Evolutionary conservation across 2,797 vertebrate genomes (phyloP), one percentile per base, ranked within the genome.

Genomic region (Pangasius larnaudii): DNA sequence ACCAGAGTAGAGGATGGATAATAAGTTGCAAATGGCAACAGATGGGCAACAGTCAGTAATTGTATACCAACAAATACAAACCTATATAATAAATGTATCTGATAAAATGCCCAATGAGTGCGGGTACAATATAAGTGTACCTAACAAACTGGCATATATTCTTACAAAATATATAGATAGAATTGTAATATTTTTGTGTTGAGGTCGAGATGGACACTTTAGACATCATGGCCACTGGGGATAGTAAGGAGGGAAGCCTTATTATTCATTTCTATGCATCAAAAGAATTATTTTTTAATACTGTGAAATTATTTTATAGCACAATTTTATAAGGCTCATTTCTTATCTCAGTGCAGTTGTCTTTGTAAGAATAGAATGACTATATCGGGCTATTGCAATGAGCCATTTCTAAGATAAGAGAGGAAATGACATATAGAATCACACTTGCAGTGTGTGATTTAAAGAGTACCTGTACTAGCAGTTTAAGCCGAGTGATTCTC

Each of bases 401-500:
- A 42, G 13, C 5, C 13, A 0, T 61, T 16, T 81, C 56, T 2
- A 27, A 39, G 22, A 65, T 33, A 67, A 67, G 42, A 30, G 27
- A 51, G 9, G 61, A 4, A 30, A 33, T 22, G 9, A 33, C n/a
- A 49, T 18, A 86, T 16, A 81, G 22, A 42, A 67, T 71, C 46
- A 9, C 14, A 49, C 24, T 53, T 74, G 59, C 8, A 30, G 58
- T 63, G 24, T 39, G 22, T 27, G 22, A n/a, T 5, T 1, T 49
- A 78, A 42, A 86, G 65, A 18, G 30, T 89, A 92, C 90, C 97
- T 99, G 98, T 3, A 99, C 97, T 86, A 99, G 97, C 87, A 99
- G 96, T 90, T 98, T 99, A 80, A 99, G 96, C 13, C 99, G 96
- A 49, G 98, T 99, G 90, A 99, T 99, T 59, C 99, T 97, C 92